A percentile compares a stretch with the other conserved stretches of the same genome.
These are phyloP conservation scores for Ciona savignyi DNA, from an alignment of 23 tunicate species.

Conservation along the genomic window DNA sequence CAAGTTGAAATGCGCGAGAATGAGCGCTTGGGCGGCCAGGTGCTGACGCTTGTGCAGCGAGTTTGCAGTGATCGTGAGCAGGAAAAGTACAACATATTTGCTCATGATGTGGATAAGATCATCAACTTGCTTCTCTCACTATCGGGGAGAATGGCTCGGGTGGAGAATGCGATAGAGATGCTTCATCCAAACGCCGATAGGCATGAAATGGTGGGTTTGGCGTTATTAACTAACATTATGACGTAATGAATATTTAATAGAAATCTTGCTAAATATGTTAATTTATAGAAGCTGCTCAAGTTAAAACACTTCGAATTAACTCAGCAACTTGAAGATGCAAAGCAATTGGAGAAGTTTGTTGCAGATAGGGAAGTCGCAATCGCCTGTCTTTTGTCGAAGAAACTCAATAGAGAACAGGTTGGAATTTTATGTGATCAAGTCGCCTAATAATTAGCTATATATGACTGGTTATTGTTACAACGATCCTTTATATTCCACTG, in stretches of 20 bases:
- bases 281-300: not conserved
- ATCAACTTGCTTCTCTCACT: constrained; percentile 75
- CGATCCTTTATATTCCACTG: too few relatives aligned
- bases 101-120: constrained; percentile 85
- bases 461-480: too few relatives aligned
- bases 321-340: not conserved
- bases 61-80: constrained; percentile 61
- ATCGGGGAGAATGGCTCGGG: constrained; percentile 68
- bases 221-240: not conserved
- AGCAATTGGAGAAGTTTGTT: not conserved
- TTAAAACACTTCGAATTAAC: not conserved
- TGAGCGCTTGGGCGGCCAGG: constrained; percentile 68
- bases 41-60: constrained; percentile 19
- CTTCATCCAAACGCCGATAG: constrained; percentile 37
- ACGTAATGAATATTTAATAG: too few relatives aligned
- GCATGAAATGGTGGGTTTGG: constrained; percentile 77
- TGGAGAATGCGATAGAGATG: constrained; percentile 77
- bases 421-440: too few relatives aligned
- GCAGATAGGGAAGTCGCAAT: not conserved
- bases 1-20: constrained; percentile 72
- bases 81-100: constrained; percentile 73
- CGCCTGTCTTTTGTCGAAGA: not conserved
- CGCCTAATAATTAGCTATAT: too few relatives aligned
- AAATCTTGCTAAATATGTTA: not conserved
- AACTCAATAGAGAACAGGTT: not conserved